Evolutionary conservation across 2,113 vertebrate species (phyloP), one percentile per base, ranked within the genome.

Genomic region (Progne subis): DNA sequence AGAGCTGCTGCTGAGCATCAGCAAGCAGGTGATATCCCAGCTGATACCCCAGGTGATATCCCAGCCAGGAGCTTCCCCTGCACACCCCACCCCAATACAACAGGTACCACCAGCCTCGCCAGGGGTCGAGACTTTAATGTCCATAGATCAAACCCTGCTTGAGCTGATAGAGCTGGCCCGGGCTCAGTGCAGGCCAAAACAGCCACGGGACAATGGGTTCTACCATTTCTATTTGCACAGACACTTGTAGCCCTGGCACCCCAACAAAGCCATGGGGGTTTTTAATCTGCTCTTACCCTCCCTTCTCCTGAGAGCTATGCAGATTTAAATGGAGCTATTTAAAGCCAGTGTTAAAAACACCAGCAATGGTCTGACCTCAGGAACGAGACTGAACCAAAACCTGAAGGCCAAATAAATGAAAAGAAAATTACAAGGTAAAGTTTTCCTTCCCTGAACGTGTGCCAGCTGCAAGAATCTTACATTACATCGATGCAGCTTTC

Each of bases 391-490:
- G 2, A 56, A 75, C 57, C 80, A 60, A 94, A 91, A 89, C 63
- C 68, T 70, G 28, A 80, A 80, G 82, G 71, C 61, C 68, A 28
- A 81, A 46, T 31, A 55, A 92, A 86, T 82, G 81, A 95, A 94
- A 94, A 92, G 77, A 94, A 95, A 96, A 95, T 83, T 70, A 59
- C 67, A 93, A 95, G 90, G 94, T 95, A 77, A 96, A 91, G 82
- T 77, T 92, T 85, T 64, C 84, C 23, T 90, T 77, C 82, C 79
- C 71, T 88, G 85, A 90, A 88, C 0, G 0, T 7, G 41, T 65
- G 87, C 85, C 96, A 93, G 79, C 70, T 74, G 82, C 50, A 34
- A 50, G 71, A 65, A 76, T 67, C 79, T 92, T 83, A 47, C 60
- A 77, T 83, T 93, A 91, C 87, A 92, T 39, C 1, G 1, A 55